phyloP scores from a whole-genome alignment of 1,140 invertebrate genomes.

The Drosophila nasuta region DNA sequence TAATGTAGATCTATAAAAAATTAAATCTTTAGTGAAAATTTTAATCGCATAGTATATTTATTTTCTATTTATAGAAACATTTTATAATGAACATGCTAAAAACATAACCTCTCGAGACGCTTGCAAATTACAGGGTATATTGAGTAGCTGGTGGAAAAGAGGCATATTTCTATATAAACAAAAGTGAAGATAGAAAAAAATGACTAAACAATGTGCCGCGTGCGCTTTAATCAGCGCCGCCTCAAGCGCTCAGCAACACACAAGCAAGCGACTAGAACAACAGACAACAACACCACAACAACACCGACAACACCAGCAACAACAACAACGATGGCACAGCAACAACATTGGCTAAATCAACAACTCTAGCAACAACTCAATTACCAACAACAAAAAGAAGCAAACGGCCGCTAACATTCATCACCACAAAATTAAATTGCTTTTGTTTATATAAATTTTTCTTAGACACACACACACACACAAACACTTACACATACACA shows the following conservation, averaged over 20 bases:
- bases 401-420: slow-evolving; percentile 75
- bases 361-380: slow-evolving; percentile 72
- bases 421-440: slow-evolving; percentile 80
- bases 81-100: background rate
- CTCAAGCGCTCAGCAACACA: slow-evolving; percentile 39
- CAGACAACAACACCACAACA: slow-evolving; percentile 22
- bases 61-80: too few relatives aligned
- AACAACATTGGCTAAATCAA: slow-evolving; percentile 48
- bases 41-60: too few relatives aligned
- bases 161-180: slow-evolving; percentile 49
- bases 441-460: slow-evolving; percentile 77
- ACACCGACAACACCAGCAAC: slow-evolving; percentile 22
- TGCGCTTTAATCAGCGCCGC: slow-evolving; percentile 75
- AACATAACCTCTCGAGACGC: background rate
- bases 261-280: slow-evolving; percentile 9
- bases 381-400: slow-evolving; percentile 62
- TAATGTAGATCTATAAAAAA: too few relatives aligned
- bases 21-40: too few relatives aligned
- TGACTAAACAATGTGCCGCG: slow-evolving; percentile 74
- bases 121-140: slow-evolving; percentile 18
- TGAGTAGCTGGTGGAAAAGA: slow-evolving; percentile 16
- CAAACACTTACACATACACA: slow-evolving; percentile 15
- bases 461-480: slow-evolving; percentile 38
- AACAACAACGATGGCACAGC: slow-evolving; percentile 23
- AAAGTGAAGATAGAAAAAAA: slow-evolving; percentile 43